Conservation (phyloP, 2,113 vertebrate species). For the Diphyllodes magnificus region DNA sequence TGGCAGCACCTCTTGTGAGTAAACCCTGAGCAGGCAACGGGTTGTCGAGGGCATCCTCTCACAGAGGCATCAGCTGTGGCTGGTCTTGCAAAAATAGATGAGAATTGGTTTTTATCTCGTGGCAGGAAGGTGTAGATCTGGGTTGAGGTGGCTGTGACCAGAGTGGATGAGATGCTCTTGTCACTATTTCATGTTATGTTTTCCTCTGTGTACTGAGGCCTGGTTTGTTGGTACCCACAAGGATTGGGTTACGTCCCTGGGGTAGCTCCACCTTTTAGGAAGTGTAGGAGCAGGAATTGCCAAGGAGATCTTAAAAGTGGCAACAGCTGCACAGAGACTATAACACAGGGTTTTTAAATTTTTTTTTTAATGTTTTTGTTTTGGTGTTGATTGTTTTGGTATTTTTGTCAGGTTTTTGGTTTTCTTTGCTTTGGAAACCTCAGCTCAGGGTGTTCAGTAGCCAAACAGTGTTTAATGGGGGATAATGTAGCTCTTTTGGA, state of each 20-base stretch:
- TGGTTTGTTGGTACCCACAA: background rate
- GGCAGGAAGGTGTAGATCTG: background rate
- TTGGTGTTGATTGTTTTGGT: background rate
- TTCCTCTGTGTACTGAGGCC: background rate
- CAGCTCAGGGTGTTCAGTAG: background rate
- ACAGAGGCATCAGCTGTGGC: fast-evolving
- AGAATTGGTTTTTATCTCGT: fast-evolving
- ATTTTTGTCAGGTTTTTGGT: background rate
- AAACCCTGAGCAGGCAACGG: conserved; percentile 46
- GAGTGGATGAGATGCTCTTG: background rate
- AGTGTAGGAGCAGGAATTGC: background rate
- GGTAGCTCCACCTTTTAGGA: background rate
- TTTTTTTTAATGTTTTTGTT: background rate
- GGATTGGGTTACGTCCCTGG: background rate
- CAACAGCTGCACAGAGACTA: background rate
- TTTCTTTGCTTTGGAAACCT: background rate
- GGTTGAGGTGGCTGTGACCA: background rate
- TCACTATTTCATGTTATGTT: background rate
- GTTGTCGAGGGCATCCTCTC: conserved; percentile 10
- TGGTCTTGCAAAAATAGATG: background rate
- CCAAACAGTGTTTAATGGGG: background rate
- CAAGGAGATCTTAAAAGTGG: background rate
- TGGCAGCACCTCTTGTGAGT: conserved; percentile 51
- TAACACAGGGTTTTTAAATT: background rate
- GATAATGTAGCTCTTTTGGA: background rate